phyloP scores from a whole-genome alignment of 2,113 vertebrate species.

The Protomyctophum bolini region DNA sequence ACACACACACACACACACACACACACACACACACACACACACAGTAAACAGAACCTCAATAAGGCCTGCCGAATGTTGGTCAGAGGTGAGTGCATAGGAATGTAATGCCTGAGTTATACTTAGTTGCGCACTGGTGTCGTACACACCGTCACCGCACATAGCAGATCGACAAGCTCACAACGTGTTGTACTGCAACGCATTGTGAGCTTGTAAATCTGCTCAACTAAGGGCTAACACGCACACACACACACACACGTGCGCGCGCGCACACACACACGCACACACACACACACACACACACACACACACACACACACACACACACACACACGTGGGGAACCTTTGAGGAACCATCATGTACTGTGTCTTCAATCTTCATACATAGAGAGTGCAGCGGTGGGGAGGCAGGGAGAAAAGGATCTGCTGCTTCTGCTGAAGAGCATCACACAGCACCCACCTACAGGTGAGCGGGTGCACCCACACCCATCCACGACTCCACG shows the following conservation, averaged over 20 bases:
- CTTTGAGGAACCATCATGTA: constrained; percentile 11
- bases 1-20: constrained; percentile 45
- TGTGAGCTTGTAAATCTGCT: background rate
- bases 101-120: constrained; percentile 36
- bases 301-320: constrained; percentile 10
- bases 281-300: background rate
- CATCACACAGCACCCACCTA: constrained; percentile 73
- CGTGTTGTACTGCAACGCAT: no score
- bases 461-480: constrained; percentile 55
- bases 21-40: constrained; percentile 45
- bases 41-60: background rate
- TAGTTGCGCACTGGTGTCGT: no score
- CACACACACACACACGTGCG: background rate
- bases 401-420: constrained; percentile 76
- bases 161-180: no score
- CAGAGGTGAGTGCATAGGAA: constrained; percentile 74
- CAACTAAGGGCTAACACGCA: background rate
- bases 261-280: background rate
- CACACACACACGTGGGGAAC: background rate
- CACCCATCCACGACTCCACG: no score
- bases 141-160: no score
- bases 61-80: constrained; percentile 58
- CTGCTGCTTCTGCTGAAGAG: constrained; percentile 77
- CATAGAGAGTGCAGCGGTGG: constrained; percentile 72
- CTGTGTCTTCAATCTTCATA: constrained; percentile 25